Evolutionary conservation across 2,888 invertebrate genomes (phyloP).

Genomic region (Scotopteryx bipunctaria): DNA sequence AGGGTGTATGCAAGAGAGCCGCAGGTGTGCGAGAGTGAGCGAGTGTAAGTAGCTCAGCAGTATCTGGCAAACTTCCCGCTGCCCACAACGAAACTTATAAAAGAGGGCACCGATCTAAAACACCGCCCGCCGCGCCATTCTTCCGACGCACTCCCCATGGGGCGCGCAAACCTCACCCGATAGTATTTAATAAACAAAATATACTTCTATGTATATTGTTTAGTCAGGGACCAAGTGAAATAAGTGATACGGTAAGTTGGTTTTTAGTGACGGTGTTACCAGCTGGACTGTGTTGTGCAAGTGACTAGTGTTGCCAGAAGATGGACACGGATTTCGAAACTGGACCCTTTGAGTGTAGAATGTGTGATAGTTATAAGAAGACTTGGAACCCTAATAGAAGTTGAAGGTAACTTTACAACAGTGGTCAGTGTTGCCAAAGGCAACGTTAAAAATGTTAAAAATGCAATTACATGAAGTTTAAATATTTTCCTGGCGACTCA

Average conservation of each 20-base stretch:
- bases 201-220: conserved; percentile 63
- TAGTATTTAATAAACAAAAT: conserved; percentile 67
- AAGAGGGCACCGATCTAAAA: conserved; percentile 70
- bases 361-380: conserved; percentile 42
- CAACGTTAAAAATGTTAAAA: conserved; percentile 10
- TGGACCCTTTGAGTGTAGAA: conserved; percentile 52
- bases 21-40: conserved; percentile 25
- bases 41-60: conserved; percentile 29
- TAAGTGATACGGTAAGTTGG: conserved; percentile 81
- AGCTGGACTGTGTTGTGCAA: conserved; percentile 73
- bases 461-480: neutral
- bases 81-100: conserved; percentile 79
- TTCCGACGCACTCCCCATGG: conserved; percentile 78
- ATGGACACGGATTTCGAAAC: conserved; percentile 40
- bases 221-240: conserved; percentile 78
- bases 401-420: conserved; percentile 40
- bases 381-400: conserved; percentile 36
- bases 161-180: conserved; percentile 78
- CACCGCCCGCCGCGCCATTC: conserved; percentile 78
- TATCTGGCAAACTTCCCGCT: conserved; percentile 41
- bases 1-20: conserved; percentile 10
- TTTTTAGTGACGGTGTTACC: conserved; percentile 64
- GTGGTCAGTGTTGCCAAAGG: conserved; percentile 65
- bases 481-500: neutral
- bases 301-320: conserved; percentile 67